Evolutionary conservation across 2,888 invertebrate species (phyloP), one percentile per base, ranked within the genome.

Genomic region (Hymenopus coronatus): DNA sequence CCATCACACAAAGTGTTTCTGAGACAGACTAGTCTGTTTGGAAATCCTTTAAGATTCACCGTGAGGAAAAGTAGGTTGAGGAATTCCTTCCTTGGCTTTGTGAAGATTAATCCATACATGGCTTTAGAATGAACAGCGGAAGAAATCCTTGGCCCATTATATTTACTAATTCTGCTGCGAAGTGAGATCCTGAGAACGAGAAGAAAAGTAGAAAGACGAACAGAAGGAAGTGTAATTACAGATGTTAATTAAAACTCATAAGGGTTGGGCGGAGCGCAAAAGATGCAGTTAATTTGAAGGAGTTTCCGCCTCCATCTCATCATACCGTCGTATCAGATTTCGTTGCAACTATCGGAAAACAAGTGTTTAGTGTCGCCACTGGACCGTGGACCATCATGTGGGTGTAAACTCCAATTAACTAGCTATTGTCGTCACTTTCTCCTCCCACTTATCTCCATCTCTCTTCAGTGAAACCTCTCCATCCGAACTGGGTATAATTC

Each of bases 181-280:
- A 70, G 54, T 70, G 54, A 70, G 46, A 46, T 46, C 46, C 46
- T 8, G 46, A 46, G 54, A 70, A 70, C 0, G 40, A 70, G 54
- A 70, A 70, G 54, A 54, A 54, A 54, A 54, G 54, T 7, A 20
- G 54, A 70, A 70, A 70, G 54, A 20, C 54, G 54, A 70, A 70
- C 54, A 46, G 27, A 46, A 84, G 28, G 46, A 15, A 9, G 54
- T 28, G 86, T 86, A 86, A 86, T 86, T 86, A 81, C 81, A 70
- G 54, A 30, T 30, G 46, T 28, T 81, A 86, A 86, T 86, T 54
- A 86, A 86, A 86, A 86, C 86, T 70, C 86, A 81, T 25, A 70
- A 46, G 46, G 27, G 86, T 81, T 28, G 86, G 54, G 54, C 15
- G 54, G 54, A 20, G 20, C 4, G 54, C 54, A 70, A 70, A 70